These are phyloP conservation scores for mouse (Mus musculus) DNA, from an alignment of 2,113 vertebrate species.

Conservation along the genomic window GRCm39 chr1:71374001-71374500, in stretches of 20 bases:
- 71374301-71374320: too few relatives aligned
- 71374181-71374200: background rate
- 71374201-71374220: background rate
- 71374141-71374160: background rate
- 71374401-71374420: too few relatives aligned
- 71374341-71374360: too few relatives aligned
- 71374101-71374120: constrained; percentile 27
- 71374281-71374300: too few relatives aligned
- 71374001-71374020: background rate
- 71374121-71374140: background rate
- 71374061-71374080: background rate
- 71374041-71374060: constrained; percentile 1
- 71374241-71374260: too few relatives aligned
- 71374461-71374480: background rate
- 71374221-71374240: background rate
- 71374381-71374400: too few relatives aligned
- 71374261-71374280: too few relatives aligned
- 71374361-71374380: too few relatives aligned
- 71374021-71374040: constrained; percentile 25
- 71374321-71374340: too few relatives aligned
- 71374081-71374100: constrained; percentile 13
- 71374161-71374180: background rate
- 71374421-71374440: background rate
- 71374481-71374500: background rate
- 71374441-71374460: background rate